Evolutionary conservation across 2,888 invertebrate species (phyloP), one percentile per base, ranked within the genome.

Genomic region (Cyrtodaria siliqua): DNA sequence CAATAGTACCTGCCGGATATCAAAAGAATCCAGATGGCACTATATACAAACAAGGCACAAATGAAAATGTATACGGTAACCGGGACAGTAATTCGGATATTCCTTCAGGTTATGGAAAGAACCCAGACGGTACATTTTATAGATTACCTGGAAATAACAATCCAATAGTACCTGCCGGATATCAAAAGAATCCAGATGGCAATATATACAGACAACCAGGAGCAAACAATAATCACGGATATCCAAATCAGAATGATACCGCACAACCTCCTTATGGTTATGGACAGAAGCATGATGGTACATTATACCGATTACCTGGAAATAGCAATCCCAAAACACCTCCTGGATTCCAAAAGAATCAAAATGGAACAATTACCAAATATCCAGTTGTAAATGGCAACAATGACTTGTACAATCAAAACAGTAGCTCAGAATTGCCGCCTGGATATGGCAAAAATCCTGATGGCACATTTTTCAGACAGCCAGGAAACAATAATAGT

Each of bases 381-480:
- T 12, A 8, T 12, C 33, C 33, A 33, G 12, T 8, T 33, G 33
- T 12, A 33, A 33, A 33, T 33, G 33, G 12, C 33, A 8, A 33
- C 33, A 12, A 33, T 12, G 33, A 33, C 4, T 33, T 8, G 4
- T 8, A 33, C 33, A 33, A 33, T 33, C 33, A 4, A 12, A 33
- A 33, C 12, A 33, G 33, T 33, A 4, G 12, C 12, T 33, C 33
- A 8, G 18, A n/a, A 20, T 18, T 52, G n/a, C 68, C 68, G 16
- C 42, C 63, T 24, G 63, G 63, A 16, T 63, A 26, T 53, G 52
- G 63, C 12, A 63, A 52, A 42, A 63, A 63, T 18, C 53, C 53
- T n/a, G 53, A 63, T n/a, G 52, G 63, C 2, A 63, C 63, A 8
- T 63, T 63, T n/a, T 53, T 24, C 27, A 50, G 52, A 16, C 26